A percentile compares a stretch with the other conserved stretches of the same genome.
Conservation (phyloP, 2,113 vertebrate species). For the Excalfactoria chinensis region DNA sequence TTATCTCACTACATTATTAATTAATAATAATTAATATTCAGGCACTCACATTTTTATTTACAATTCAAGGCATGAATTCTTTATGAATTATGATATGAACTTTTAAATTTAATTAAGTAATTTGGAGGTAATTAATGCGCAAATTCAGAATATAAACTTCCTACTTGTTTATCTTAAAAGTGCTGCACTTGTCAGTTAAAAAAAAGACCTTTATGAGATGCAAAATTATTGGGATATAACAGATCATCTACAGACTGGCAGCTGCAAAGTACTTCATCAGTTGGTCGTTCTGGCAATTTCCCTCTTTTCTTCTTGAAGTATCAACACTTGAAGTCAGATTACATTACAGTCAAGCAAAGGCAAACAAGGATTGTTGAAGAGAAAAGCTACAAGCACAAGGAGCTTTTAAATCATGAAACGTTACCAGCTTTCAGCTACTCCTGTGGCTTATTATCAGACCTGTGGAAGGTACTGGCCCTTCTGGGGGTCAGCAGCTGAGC, state of each 20-base stretch:
- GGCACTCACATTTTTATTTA: conserved; percentile 88
- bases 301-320: conserved; percentile 31
- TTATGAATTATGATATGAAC: conserved; percentile 88
- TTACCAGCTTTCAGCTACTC: background rate
- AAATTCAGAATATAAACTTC: conserved; percentile 77
- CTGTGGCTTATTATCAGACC: background rate
- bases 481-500: background rate
- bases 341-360: conserved; percentile 34
- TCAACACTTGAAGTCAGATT: conserved; percentile 24
- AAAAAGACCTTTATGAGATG: conserved; percentile 68
- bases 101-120: conserved; percentile 96
- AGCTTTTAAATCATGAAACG: conserved; percentile 1
- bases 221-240: conserved; percentile 33
- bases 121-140: conserved; percentile 94
- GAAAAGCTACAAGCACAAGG: conserved; percentile 36
- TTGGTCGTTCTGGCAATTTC: conserved; percentile 16
- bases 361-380: background rate
- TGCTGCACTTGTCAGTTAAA: conserved; percentile 39
- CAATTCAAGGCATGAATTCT: conserved; percentile 94
- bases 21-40: conserved; percentile 97
- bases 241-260: conserved; percentile 29
- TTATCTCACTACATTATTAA: conserved; percentile 94
- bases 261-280: conserved; percentile 17
- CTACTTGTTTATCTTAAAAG: conserved; percentile 69
- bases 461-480: background rate